A percentile compares a stretch with the other conserved stretches of the same genome.
These are phyloP conservation scores for Popillia japonica DNA, from an alignment of 1,140 invertebrate species.

Conservation along the genomic window DNA sequence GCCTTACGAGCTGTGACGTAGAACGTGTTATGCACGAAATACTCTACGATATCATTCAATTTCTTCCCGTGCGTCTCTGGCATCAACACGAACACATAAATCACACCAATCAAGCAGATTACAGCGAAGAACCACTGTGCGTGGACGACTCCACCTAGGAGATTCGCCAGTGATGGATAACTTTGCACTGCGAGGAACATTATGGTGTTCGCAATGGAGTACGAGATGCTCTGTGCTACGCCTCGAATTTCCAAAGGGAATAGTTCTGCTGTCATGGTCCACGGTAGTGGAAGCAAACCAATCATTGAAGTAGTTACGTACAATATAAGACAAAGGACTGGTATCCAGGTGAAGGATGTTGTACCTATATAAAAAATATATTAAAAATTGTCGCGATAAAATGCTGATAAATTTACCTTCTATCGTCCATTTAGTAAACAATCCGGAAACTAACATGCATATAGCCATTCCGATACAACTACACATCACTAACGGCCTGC, in stretches of 20 bases:
- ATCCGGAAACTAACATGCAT: slow-evolving; percentile 64
- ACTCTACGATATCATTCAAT: slow-evolving; percentile 73
- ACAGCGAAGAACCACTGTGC: slow-evolving; percentile 75
- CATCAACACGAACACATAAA: slow-evolving; percentile 70
- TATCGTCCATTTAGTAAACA: slow-evolving; percentile 60
- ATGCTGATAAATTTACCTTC: slow-evolving; percentile 32
- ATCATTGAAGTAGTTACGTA: slow-evolving; percentile 68
- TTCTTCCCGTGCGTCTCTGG: slow-evolving; percentile 78
- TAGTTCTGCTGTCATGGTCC: slow-evolving; percentile 70
- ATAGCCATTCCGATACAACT: slow-evolving; percentile 63
- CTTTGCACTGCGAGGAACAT: slow-evolving; percentile 66
- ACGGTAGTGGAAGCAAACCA: slow-evolving; percentile 67
- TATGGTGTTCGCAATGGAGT: slow-evolving; percentile 63
- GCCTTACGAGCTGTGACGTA: slow-evolving; percentile 49
- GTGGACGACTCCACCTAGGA: slow-evolving; percentile 66
- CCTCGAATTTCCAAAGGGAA: slow-evolving; percentile 69
- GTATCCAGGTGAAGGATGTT: slow-evolving; percentile 49
- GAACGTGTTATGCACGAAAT: slow-evolving; percentile 63
- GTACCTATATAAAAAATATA: neutral
- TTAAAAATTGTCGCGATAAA: too few species aligned
- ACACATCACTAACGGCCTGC: slow-evolving; percentile 63
- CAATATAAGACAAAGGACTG: slow-evolving; percentile 61
- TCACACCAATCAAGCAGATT: slow-evolving; percentile 65
- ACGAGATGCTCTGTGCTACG: slow-evolving; percentile 64
- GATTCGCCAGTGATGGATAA: slow-evolving; percentile 60